Evolutionary conservation across 2,888 invertebrate genomes (phyloP), one percentile per base, ranked within the genome.

Genomic region (Aphidoletes aphidimyza): DNA sequence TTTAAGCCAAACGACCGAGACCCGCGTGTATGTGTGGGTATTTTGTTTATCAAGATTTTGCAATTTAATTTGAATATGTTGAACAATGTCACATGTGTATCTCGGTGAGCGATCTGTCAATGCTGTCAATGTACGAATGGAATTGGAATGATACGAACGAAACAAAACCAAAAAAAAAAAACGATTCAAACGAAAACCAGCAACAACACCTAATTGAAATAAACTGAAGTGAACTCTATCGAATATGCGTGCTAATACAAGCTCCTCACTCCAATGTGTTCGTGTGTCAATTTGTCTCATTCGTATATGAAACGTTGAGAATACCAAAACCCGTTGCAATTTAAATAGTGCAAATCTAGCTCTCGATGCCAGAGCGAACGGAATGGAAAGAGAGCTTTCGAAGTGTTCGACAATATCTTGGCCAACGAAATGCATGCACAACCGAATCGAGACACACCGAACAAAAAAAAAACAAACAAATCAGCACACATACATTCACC

Each of bases 151-250:
- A n/a, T n/a, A n/a, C n/a, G 69, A 69, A 69, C 34, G 69, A 30
- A 69, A 69, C 69, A 30, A 69, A 69, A n/a, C n/a, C n/a, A n/a
- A n/a, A n/a, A n/a, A n/a, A n/a, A n/a, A n/a, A n/a, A n/a, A n/a
- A n/a, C n/a, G n/a, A n/a, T n/a, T n/a, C n/a, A n/a, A n/a, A n/a
- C 17, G 26, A 69, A 69, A 69, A 69, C 69, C 26, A 69, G 30
- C 34, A 69, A 14, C 26, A 30, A 30, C 69, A 30, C 30, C 69
- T 69, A 30, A 69, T 69, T 69, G 69, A 69, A 69, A 69, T 69
- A 69, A 69, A 69, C 69, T 69, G 69, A 69, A 69, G 11, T 69
- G 69, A 69, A 69, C 69, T 69, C 69, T 30, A 34, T 30, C 69
- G 69, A 69, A 69, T 69, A 14, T 34, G 34, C 26, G 69, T 69